Conservation (phyloP, 2,888 invertebrate species). For the Stenichneumon culpator region DNA sequence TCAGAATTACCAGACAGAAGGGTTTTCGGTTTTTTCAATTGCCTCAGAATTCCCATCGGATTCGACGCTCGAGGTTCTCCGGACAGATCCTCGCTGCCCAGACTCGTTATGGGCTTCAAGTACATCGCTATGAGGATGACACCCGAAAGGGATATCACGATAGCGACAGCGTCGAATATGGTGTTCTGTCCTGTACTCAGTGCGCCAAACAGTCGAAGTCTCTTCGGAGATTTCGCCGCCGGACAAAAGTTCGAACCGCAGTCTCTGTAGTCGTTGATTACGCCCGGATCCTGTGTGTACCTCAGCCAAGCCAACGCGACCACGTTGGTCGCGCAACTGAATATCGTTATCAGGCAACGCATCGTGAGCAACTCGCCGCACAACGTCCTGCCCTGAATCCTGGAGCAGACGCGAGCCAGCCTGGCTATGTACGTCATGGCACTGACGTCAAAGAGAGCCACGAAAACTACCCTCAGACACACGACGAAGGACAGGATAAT, state of each 20-base stretch:
- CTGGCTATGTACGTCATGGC: slow-evolving; percentile 49
- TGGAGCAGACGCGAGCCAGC: slow-evolving; percentile 55
- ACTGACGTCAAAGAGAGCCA: slow-evolving; percentile 55
- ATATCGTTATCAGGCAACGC: slow-evolving; percentile 49
- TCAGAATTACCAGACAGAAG: slow-evolving; percentile 45
- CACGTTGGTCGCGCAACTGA: slow-evolving; percentile 49
- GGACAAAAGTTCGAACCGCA: slow-evolving; percentile 40
- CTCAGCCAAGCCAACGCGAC: slow-evolving; percentile 45
- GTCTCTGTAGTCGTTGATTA: background rate
- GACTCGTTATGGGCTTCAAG: slow-evolving; percentile 57
- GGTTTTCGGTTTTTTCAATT: slow-evolving; percentile 42
- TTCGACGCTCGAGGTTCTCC: slow-evolving; percentile 45
- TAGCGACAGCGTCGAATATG: slow-evolving; percentile 52
- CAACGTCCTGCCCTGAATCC: slow-evolving; percentile 49
- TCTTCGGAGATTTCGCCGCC: background rate
- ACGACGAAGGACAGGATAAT: slow-evolving; percentile 42
- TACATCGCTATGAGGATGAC: slow-evolving; percentile 65
- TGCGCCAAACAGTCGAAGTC: slow-evolving; percentile 20
- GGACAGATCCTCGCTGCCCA: slow-evolving; percentile 35
- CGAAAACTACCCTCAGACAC: slow-evolving; percentile 53
- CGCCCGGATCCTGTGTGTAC: slow-evolving; percentile 7
- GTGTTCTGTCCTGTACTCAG: slow-evolving; percentile 53
- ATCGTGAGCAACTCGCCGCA: slow-evolving; percentile 44
- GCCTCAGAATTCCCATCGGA: slow-evolving; percentile 53
- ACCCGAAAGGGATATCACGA: slow-evolving; percentile 58